Conservation (phyloP, 1,140 invertebrate genomes). For the Bacillus rossius region DNA sequence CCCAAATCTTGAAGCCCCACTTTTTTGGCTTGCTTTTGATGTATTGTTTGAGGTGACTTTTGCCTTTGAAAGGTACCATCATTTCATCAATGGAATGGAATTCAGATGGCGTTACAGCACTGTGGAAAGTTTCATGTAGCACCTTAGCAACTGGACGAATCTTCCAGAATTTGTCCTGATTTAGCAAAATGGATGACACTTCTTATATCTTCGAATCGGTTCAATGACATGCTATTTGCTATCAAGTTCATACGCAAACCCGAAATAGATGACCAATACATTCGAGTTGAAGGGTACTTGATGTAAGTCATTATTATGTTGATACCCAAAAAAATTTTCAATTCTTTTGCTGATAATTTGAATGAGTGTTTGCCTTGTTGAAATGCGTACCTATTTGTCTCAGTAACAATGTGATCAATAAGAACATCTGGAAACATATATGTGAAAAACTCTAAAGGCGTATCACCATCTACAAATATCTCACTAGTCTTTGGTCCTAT, state of each 20-base stretch:
- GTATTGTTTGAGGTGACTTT: slow-evolving; percentile 27
- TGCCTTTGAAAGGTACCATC: slow-evolving; percentile 32
- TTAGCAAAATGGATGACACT: no score
- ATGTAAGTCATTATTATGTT: slow-evolving; percentile 20
- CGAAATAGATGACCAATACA: slow-evolving; percentile 16
- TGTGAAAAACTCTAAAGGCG: slow-evolving; percentile 11
- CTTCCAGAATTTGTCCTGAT: no score
- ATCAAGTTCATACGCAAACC: slow-evolving; percentile 10
- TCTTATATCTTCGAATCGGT: no score
- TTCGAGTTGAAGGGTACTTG: slow-evolving; percentile 9
- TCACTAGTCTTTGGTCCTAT: not conserved
- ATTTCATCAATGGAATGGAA: slow-evolving; percentile 33
- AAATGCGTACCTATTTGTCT: slow-evolving; percentile 12
- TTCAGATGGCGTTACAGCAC: no score
- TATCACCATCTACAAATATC: not conserved
- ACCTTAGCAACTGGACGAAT: no score
- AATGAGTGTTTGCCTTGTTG: slow-evolving; percentile 11
- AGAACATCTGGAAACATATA: slow-evolving; percentile 7
- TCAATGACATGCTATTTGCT: not conserved
- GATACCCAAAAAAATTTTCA: slow-evolving; percentile 13
- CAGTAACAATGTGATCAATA: not conserved
- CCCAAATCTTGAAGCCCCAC: slow-evolving; percentile 34
- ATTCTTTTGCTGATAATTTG: slow-evolving; percentile 6
- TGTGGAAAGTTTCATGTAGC: no score
- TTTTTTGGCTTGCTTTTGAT: slow-evolving; percentile 35